These are phyloP conservation scores for Bombus polaris DNA, from an alignment of 1,140 invertebrate genomes.

Conservation along the genomic window DNA sequence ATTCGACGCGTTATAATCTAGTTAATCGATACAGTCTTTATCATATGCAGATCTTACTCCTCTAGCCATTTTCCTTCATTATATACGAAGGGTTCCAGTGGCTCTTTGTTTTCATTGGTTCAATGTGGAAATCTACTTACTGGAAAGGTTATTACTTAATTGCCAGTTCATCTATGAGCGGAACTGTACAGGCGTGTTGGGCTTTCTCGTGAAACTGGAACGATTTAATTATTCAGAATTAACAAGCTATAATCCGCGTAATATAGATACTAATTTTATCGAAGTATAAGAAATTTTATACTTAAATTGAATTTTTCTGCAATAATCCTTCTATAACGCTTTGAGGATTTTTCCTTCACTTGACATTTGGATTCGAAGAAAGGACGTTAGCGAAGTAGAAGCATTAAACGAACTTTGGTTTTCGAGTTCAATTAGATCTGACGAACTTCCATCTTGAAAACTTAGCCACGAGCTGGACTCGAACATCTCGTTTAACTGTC, in stretches of 20 bases:
- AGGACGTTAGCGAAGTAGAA: not conserved
- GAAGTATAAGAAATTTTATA: not conserved
- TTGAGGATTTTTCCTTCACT: not conserved
- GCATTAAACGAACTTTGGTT: not conserved
- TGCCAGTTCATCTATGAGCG: not conserved
- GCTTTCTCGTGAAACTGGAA: no score
- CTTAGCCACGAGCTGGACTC: not conserved
- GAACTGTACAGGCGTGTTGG: not conserved
- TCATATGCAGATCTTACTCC: not conserved
- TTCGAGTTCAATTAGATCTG: slow-evolving; percentile 1
- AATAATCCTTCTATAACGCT: not conserved
- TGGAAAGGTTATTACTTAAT: slow-evolving; percentile 8
- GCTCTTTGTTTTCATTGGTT: slow-evolving; percentile 33
- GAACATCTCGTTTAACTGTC: not conserved
- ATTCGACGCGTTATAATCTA: not conserved
- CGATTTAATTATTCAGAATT: no score
- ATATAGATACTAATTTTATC: not conserved
- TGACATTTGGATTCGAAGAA: not conserved
- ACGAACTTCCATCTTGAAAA: not conserved
- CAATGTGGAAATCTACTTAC: slow-evolving; percentile 9
- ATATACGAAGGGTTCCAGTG: not conserved
- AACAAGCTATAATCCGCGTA: not conserved
- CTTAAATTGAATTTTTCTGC: not conserved
- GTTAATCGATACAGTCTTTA: slow-evolving; percentile 15
- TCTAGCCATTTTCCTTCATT: slow-evolving; percentile 13